Base-by-base conservation (phyloP, 1,140 invertebrate genomes). In the Drusus annulatus region DNA sequence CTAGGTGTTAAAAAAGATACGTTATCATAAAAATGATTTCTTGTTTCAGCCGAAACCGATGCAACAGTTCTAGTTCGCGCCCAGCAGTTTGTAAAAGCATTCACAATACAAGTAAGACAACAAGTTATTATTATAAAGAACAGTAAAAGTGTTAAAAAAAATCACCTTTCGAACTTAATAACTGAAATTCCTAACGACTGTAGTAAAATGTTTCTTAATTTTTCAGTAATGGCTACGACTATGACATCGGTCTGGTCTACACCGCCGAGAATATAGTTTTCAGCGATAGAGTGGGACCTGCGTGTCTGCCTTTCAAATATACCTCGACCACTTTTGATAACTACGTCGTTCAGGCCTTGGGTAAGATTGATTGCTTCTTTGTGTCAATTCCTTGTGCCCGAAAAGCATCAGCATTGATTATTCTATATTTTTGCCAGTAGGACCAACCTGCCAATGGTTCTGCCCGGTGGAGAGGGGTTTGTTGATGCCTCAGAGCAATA, bases 251-350 rank as follows among this genome's bases (percentile, higher is more conserved):
- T 0, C 84, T 96, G 1, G 25, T 95, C 0, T 87, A 85, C 51
- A 85, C 92, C 0, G 51, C 73, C 1, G 78, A 83, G 0, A 78
- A 84, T 0, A 93, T 95, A 0, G 69, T 62, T 5, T 94, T 90
- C 83, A 91, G 85, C 45, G 85, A 87, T 0, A 81, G 86, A 54
- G 91, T 95, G 16, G 91, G 91, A 0, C 93, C 93, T 0, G 92
- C 90, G 19, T 95, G 94, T 87, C 84, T 95, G 28, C 94, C 94
- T 0, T 93, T 93, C 81, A 87, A 90, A 81, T 91, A 89, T 80
- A 60, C 80, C 0, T 80, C 76, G 2, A 84, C 88, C 13, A 84
- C 87, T 65, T 92, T 93, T 54, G 85, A 83, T 15, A 90, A 90
- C 17, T 69, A 84, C 36, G 84, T 62, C 17, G 91, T 93, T 0